A percentile compares a stretch with the other conserved stretches of the same genome.
Evolutionary conservation across 2,797 vertebrate species (phyloP).

Genomic region (Gambelia wislizenii): DNA sequence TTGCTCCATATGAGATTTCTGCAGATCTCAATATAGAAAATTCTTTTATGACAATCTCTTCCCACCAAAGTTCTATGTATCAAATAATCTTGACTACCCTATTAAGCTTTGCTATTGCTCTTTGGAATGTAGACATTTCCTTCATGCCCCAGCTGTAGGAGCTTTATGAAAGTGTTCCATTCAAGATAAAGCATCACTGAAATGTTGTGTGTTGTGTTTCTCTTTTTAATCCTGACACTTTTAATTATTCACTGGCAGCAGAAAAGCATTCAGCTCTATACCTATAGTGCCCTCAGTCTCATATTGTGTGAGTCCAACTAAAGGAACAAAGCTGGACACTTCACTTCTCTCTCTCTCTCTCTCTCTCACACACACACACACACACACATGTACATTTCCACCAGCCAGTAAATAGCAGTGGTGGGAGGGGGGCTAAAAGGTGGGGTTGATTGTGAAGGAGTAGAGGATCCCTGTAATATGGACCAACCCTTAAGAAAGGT

Average conservation of each 20-base stretch:
- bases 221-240: not conserved
- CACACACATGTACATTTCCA: not conserved
- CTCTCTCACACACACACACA: not conserved
- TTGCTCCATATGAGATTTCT: not conserved
- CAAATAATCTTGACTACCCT: not conserved
- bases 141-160: not conserved
- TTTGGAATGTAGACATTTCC: not conserved
- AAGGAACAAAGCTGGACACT: too few species aligned
- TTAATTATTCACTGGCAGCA: not conserved
- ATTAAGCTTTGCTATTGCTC: not conserved
- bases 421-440: too few species aligned
- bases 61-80: not conserved
- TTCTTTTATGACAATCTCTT: not conserved
- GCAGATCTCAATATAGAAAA: not conserved
- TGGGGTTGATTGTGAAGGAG: too few species aligned
- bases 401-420: too few species aligned
- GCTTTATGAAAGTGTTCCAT: not conserved
- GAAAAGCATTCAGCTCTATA: too few species aligned
- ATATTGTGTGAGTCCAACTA: too few species aligned
- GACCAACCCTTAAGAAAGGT: not conserved
- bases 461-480: not conserved
- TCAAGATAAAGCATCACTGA: not conserved
- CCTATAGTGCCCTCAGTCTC: too few species aligned
- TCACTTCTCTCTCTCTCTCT: too few species aligned
- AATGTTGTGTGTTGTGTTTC: not conserved